phyloP scores from a whole-genome alignment of 2,797 vertebrate species.

The Hoplostethus mediterraneus region DNA sequence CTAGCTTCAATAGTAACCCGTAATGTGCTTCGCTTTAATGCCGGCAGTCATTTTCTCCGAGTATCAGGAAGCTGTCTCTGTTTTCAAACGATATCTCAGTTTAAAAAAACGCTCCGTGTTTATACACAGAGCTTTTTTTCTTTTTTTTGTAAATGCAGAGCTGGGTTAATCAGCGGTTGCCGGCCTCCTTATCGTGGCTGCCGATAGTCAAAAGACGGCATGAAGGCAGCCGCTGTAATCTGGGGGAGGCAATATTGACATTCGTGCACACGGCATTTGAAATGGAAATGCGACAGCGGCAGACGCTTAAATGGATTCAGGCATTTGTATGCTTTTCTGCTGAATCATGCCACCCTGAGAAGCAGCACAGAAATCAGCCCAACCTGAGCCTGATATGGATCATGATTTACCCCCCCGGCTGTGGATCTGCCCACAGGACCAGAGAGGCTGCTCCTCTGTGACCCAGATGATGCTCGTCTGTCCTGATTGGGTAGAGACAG shows the following conservation, averaged over 20 bases:
- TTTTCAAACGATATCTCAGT: not conserved
- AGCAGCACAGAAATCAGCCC: constrained; percentile 1
- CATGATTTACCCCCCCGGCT: not conserved
- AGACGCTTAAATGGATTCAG: constrained; percentile 35
- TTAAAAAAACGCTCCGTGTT: no score
- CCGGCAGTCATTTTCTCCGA: no score
- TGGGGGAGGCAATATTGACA: constrained; percentile 15
- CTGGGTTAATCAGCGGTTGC: constrained; percentile 13
- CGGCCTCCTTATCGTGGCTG: constrained; percentile 3
- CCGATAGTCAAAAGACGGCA: constrained; percentile 41
- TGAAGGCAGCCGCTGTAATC: constrained; percentile 30
- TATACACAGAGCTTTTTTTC: no score
- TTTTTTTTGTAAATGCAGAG: constrained; percentile 32
- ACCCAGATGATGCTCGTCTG: no score
- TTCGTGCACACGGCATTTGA: constrained; percentile 35
- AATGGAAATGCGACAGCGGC: constrained; percentile 39
- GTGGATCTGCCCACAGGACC: not conserved
- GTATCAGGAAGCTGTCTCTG: no score
- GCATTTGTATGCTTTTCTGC: constrained; percentile 34
- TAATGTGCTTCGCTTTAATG: no score
- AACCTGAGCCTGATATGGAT: constrained; percentile 3
- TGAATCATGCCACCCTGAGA: constrained; percentile 41
- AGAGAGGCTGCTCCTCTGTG: not conserved
- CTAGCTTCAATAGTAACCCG: not conserved
- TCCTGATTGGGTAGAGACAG: not conserved